phyloP scores from a whole-genome alignment of 2,888 invertebrate species.

The Hecatera dysodea region DNA sequence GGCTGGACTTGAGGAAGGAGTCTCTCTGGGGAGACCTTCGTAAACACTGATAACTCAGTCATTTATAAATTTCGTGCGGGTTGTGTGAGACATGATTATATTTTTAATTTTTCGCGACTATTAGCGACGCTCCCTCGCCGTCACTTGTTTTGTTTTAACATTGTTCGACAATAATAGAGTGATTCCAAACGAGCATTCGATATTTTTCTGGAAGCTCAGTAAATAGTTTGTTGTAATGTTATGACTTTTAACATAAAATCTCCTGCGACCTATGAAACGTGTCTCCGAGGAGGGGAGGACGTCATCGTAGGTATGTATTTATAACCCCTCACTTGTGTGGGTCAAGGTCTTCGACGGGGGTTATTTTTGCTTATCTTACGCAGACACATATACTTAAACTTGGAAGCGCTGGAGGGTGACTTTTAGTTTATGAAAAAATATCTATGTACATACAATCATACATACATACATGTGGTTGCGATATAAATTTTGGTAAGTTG shows the following conservation, averaged over 20 bases:
- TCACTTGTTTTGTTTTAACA: not conserved
- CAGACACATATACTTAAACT: slow-evolving; percentile 1
- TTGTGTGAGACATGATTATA: not conserved
- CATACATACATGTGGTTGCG: too few relatives aligned
- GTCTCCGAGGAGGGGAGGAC: not conserved
- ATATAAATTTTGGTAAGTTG: not conserved
- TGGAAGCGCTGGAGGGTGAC: not conserved
- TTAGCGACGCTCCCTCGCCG: too few relatives aligned
- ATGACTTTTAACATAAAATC: not conserved
- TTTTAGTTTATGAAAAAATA: not conserved
- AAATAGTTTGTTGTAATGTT: slow-evolving; percentile 6
- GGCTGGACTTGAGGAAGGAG: slow-evolving; percentile 1
- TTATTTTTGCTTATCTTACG: slow-evolving; percentile 12
- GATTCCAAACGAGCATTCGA: not conserved
- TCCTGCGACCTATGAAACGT: not conserved
- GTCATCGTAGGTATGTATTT: not conserved
- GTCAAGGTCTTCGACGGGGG: slow-evolving; percentile 25
- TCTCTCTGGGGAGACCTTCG: not conserved
- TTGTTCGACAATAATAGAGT: not conserved
- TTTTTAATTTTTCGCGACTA: not conserved
- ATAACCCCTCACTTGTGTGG: not conserved
- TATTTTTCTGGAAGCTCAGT: not conserved
- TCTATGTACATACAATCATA: too few relatives aligned
- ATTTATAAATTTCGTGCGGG: not conserved
- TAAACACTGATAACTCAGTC: not conserved